Conservation (phyloP, 2,888 invertebrate genomes). For the Dermolepida albohirtum region DNA sequence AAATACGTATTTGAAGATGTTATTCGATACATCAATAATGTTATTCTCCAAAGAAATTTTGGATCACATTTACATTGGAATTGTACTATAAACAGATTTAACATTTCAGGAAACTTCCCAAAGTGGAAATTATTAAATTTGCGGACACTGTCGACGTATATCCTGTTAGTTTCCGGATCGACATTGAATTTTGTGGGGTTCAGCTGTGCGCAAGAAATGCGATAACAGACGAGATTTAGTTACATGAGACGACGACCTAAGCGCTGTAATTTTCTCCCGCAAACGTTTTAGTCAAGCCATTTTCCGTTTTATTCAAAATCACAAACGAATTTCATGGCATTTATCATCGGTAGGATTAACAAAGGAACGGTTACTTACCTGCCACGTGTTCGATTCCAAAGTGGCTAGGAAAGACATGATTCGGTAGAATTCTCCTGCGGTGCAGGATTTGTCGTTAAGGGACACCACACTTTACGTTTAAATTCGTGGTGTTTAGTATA, state of each 20-base stretch:
- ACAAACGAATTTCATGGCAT: neutral
- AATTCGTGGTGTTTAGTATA: conserved; percentile 3
- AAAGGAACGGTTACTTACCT: conserved; percentile 59
- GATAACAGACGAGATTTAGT: conserved; percentile 19
- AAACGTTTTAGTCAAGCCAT: neutral
- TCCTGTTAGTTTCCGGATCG: conserved; percentile 67
- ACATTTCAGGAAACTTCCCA: conserved; percentile 25
- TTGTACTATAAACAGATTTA: conserved; percentile 12
- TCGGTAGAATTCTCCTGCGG: conserved; percentile 51
- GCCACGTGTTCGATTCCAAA: conserved; percentile 68
- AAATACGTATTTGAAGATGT: too few relatives aligned
- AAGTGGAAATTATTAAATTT: conserved; percentile 63
- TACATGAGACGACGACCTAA: neutral
- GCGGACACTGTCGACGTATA: conserved; percentile 66
- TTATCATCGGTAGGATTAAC: neutral
- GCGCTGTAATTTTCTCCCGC: neutral
- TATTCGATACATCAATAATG: too few relatives aligned
- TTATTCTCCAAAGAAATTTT: neutral
- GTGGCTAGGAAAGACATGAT: conserved; percentile 69
- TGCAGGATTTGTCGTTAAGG: conserved; percentile 32
- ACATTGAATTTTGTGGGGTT: conserved; percentile 64
- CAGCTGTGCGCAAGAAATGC: conserved; percentile 23
- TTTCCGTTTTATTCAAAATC: neutral
- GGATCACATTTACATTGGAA: neutral
- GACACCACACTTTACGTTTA: conserved; percentile 16